Percentiles rank a stretch among this genome's conserved stretches.
phyloP scores from a whole-genome alignment of 2,797 vertebrate species.

The Sparus aurata region DNA sequence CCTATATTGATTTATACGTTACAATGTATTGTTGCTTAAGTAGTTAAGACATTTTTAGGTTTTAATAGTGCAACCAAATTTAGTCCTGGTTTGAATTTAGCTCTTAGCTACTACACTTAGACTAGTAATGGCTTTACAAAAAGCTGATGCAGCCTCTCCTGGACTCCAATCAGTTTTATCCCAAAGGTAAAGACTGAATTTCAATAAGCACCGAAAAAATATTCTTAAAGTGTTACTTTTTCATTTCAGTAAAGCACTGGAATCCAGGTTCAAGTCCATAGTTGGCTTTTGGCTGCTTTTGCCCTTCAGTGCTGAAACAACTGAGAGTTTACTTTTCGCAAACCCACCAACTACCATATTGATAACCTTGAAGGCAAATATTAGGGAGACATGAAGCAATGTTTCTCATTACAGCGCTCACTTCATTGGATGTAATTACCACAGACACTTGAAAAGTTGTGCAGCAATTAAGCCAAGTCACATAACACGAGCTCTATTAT shows the following conservation, averaged over 20 bases:
- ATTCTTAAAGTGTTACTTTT: slow-evolving; percentile 33
- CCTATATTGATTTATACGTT: background rate
- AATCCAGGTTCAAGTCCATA: slow-evolving; percentile 27
- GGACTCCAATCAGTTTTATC: slow-evolving; percentile 24
- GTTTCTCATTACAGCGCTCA: slow-evolving; percentile 53
- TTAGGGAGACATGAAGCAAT: slow-evolving; percentile 54
- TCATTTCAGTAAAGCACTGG: slow-evolving; percentile 32
- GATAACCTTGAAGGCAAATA: slow-evolving; percentile 64
- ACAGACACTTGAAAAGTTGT: slow-evolving; percentile 58
- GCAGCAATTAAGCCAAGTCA: slow-evolving; percentile 57
- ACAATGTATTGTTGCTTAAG: background rate
- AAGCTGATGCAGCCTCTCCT: too few relatives aligned
- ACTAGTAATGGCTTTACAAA: too few relatives aligned
- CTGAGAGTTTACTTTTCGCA: slow-evolving; percentile 44
- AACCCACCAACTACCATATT: slow-evolving; percentile 33
- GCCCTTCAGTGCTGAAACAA: slow-evolving; percentile 37
- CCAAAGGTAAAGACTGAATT: slow-evolving; percentile 44
- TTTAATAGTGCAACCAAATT: background rate
- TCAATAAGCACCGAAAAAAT: slow-evolving; percentile 21
- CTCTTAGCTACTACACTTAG: too few relatives aligned
- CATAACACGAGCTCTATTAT: slow-evolving; percentile 61
- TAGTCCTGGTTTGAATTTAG: background rate
- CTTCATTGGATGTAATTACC: slow-evolving; percentile 55
- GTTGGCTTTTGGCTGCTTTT: slow-evolving; percentile 49
- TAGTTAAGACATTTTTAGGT: background rate